Percentiles rank a stretch among this genome's conserved stretches.
Evolutionary conservation across 2,113 vertebrate genomes (phyloP).

Genomic region (Percina caprodes): DNA sequence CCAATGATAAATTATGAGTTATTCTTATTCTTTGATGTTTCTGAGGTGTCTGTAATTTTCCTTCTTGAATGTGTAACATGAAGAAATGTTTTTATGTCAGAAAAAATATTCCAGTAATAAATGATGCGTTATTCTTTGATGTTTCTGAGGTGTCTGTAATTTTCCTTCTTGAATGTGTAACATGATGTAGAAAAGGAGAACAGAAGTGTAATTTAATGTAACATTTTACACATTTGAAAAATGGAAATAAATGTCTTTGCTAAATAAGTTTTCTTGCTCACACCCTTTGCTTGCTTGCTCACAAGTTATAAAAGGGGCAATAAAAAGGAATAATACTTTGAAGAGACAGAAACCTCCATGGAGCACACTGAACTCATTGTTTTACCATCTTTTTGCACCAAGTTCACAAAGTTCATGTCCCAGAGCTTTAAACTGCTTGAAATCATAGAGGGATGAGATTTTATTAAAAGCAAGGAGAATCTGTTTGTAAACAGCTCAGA

Average conservation of each 20-base stretch:
- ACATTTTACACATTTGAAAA: constrained; percentile 26
- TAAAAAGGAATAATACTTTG: constrained; percentile 34
- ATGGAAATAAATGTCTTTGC: constrained; percentile 24
- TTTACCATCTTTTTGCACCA: constrained; percentile 53
- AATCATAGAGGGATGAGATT: constrained; percentile 55
- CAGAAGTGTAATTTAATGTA: constrained; percentile 14
- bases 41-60: background rate
- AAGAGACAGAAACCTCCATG: constrained; percentile 36
- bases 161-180: constrained; percentile 17
- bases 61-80: constrained; percentile 19
- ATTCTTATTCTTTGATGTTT: constrained; percentile 16
- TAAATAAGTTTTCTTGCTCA: constrained; percentile 22
- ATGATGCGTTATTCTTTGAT: background rate
- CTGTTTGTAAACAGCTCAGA: constrained; percentile 37
- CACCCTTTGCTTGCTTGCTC: no score
- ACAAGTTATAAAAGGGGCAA: constrained; percentile 35
- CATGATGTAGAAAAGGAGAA: constrained; percentile 29
- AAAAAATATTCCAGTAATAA: background rate
- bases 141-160: constrained; percentile 13
- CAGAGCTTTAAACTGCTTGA: constrained; percentile 54
- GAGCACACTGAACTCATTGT: constrained; percentile 60
- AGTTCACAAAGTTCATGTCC: constrained; percentile 52
- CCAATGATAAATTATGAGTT: background rate
- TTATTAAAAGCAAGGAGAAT: constrained; percentile 68
- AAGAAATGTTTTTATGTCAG: constrained; percentile 11